Conservation (phyloP, 2,113 vertebrate genomes). For the Columbina picui region DNA sequence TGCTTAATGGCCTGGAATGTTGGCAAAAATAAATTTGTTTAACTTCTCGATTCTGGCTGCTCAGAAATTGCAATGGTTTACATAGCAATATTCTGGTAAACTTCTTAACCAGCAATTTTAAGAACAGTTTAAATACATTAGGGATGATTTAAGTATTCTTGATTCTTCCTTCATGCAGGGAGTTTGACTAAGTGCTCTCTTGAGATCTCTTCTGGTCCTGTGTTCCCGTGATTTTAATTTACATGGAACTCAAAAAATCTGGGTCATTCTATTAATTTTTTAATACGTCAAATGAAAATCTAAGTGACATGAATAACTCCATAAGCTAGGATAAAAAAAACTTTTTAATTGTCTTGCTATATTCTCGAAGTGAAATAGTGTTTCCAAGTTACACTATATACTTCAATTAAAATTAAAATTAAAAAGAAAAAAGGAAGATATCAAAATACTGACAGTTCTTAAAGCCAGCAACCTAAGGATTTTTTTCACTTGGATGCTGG, state of each 20-base stretch:
- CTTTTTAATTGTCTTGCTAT: background rate
- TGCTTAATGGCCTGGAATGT: background rate
- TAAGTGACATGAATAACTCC: background rate
- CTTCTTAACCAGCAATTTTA: background rate
- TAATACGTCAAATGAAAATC: background rate
- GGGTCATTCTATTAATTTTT: background rate
- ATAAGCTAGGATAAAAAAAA: background rate
- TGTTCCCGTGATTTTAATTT: constrained; percentile 20
- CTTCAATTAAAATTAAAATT: background rate
- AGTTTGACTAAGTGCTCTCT: background rate
- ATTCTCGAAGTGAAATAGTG: background rate
- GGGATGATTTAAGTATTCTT: constrained; percentile 7
- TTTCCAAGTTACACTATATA: background rate
- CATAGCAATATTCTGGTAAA: background rate
- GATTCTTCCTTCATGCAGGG: background rate
- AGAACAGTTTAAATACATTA: background rate
- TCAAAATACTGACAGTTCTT: background rate
- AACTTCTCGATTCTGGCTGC: background rate
- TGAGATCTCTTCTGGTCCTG: background rate
- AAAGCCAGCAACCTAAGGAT: background rate
- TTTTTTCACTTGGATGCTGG: background rate
- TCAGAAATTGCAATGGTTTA: background rate
- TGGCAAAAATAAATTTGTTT: background rate
- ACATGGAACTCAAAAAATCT: background rate
- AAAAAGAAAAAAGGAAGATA: background rate